phyloP scores from a whole-genome alignment of 2,113 vertebrate genomes.

The Picathartes gymnocephalus region DNA sequence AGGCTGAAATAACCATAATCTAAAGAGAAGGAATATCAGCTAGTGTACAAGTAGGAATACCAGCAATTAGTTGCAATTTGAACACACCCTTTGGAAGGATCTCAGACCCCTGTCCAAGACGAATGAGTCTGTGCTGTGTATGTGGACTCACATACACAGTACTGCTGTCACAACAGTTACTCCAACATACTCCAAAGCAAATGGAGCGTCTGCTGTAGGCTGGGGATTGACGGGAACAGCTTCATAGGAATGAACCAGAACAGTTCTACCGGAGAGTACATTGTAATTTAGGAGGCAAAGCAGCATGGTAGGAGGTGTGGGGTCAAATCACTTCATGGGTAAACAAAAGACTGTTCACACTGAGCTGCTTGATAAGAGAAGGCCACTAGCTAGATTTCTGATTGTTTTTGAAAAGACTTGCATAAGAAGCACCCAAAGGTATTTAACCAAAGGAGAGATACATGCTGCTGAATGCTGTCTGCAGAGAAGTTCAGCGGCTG shows the following conservation, averaged over 20 bases:
- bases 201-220: too few relatives aligned
- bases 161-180: background rate
- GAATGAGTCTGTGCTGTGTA: background rate
- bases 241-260: background rate
- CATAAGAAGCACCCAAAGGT: background rate
- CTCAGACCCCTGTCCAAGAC: background rate
- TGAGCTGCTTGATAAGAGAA: background rate
- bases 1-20: background rate
- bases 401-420: background rate
- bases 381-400: background rate
- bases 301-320: background rate
- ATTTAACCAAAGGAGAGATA: background rate
- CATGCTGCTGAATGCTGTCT: background rate
- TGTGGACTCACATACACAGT: fast-evolving
- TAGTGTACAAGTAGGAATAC: background rate
- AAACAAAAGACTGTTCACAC: background rate
- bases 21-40: background rate
- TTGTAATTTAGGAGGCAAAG: background rate
- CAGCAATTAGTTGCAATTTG: background rate
- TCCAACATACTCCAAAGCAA: background rate
- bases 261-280: background rate
- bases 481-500: background rate
- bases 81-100: background rate
- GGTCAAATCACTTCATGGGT: background rate
- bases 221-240: background rate